A percentile compares a stretch with the other conserved stretches of the same genome.
These are phyloP conservation scores for Hypomecis punctinalis DNA, from an alignment of 2,888 invertebrate species.

Conservation along the genomic window DNA sequence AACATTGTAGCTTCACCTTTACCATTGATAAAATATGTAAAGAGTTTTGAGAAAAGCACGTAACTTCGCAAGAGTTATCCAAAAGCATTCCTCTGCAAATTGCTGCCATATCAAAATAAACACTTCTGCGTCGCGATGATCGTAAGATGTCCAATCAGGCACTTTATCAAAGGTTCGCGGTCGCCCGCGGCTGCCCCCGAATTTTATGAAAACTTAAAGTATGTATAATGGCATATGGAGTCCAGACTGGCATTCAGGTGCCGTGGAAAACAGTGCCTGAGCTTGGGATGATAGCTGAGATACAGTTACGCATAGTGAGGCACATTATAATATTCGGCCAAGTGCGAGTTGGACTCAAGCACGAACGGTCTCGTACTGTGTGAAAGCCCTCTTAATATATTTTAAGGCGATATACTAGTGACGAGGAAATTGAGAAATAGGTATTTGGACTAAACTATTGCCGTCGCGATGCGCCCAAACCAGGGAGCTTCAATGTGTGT, in stretches of 20 bases:
- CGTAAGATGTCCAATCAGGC: conserved; percentile 18
- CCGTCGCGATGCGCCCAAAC: no score
- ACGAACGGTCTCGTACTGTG: no score
- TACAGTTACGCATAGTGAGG: no score
- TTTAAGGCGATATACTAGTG: no score
- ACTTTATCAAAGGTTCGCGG: conserved; percentile 29
- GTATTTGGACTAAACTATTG: no score
- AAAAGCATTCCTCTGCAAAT: conserved; percentile 13
- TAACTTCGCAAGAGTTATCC: conserved; percentile 7
- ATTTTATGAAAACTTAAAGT: conserved; percentile 26
- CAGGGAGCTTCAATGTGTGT: no score
- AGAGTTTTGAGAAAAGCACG: conserved; percentile 6
- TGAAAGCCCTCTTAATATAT: no score
- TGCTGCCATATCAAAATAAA: conserved; percentile 24
- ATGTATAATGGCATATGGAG: conserved; percentile 25
- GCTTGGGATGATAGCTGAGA: background rate
- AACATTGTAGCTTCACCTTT: background rate
- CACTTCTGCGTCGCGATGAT: conserved; percentile 21
- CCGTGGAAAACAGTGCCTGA: background rate
- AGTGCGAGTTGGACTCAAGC: no score
- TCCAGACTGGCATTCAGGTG: conserved; percentile 1
- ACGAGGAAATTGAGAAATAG: no score
- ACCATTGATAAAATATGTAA: background rate
- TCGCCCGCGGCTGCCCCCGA: conserved; percentile 39
- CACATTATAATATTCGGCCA: no score